phyloP scores from a whole-genome alignment of 2,888 invertebrate genomes.

The Didymodactylos carnosus region DNA sequence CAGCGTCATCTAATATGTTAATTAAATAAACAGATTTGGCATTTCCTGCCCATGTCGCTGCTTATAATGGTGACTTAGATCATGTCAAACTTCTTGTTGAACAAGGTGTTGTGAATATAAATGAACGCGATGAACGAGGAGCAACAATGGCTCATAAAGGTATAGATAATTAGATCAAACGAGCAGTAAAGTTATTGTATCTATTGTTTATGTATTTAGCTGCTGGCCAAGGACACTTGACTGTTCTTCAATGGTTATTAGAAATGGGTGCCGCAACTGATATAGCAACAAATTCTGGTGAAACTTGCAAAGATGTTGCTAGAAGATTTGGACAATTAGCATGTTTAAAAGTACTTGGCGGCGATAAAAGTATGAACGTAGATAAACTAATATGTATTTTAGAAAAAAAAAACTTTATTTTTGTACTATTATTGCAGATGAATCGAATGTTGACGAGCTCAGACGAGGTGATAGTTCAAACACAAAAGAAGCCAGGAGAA shows the following conservation, averaged over 20 bases:
- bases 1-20: not conserved
- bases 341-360: slow-evolving; percentile 28
- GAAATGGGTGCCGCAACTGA: slow-evolving; percentile 34
- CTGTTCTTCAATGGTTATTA: slow-evolving; percentile 33
- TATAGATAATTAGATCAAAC: slow-evolving; percentile 15
- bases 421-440: too few relatives aligned
- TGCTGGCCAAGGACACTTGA: slow-evolving; percentile 33
- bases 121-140: slow-evolving; percentile 34
- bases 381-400: not conserved
- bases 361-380: not conserved
- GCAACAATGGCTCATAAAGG: slow-evolving; percentile 35
- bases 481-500: slow-evolving; percentile 7
- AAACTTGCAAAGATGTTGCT: slow-evolving; percentile 31
- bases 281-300: slow-evolving; percentile 30
- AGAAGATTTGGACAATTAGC: slow-evolving; percentile 31
- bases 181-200: not conserved
- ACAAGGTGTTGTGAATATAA: slow-evolving; percentile 34
- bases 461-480: slow-evolving; percentile 19
- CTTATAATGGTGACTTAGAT: slow-evolving; percentile 31
- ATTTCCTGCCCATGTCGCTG: slow-evolving; percentile 35
- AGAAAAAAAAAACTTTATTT: slow-evolving; percentile 7
- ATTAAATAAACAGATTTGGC: slow-evolving; percentile 30
- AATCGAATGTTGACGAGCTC: too few relatives aligned
- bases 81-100: slow-evolving; percentile 33
- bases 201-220: slow-evolving; percentile 21